These are phyloP conservation scores for Oeneis ivallda DNA, from an alignment of 2,888 invertebrate species.

Conservation along the genomic window DNA sequence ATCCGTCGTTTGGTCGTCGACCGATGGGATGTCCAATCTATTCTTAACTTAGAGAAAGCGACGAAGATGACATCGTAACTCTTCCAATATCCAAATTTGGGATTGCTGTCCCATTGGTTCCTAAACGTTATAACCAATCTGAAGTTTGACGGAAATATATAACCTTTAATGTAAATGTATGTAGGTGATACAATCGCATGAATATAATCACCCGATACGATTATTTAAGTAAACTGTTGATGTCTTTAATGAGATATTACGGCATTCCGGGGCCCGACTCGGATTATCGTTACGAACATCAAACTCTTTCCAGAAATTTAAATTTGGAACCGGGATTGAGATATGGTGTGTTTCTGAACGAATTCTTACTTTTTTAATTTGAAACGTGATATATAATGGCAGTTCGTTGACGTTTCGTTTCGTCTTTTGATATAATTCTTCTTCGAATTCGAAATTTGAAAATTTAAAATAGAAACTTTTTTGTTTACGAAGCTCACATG, in stretches of 20 bases:
- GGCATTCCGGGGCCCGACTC: conserved; percentile 66
- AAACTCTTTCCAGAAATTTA: conserved; percentile 77
- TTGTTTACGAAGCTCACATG: conserved; percentile 21
- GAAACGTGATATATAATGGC: conserved; percentile 64
- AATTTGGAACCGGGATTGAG: conserved; percentile 74
- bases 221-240: conserved; percentile 53
- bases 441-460: conserved; percentile 30
- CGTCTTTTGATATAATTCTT: conserved; percentile 26
- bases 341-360: conserved; percentile 69
- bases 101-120: conserved; percentile 51
- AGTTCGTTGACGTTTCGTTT: conserved; percentile 52
- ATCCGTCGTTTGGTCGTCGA: conserved; percentile 37
- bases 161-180: conserved; percentile 29
- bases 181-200: conserved; percentile 55
- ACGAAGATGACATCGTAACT: conserved; percentile 73
- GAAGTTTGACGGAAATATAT: conserved; percentile 31
- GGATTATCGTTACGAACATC: conserved; percentile 72
- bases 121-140: conserved; percentile 36
- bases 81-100: conserved; percentile 71
- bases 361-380: conserved; percentile 68
- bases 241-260: conserved; percentile 75
- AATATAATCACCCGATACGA: conserved; percentile 49
- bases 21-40: conserved; percentile 52
- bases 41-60: conserved; percentile 62
- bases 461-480: conserved; percentile 29